phyloP scores from a whole-genome alignment of 2,888 invertebrate species.

The Stenodera caucasica region DNA sequence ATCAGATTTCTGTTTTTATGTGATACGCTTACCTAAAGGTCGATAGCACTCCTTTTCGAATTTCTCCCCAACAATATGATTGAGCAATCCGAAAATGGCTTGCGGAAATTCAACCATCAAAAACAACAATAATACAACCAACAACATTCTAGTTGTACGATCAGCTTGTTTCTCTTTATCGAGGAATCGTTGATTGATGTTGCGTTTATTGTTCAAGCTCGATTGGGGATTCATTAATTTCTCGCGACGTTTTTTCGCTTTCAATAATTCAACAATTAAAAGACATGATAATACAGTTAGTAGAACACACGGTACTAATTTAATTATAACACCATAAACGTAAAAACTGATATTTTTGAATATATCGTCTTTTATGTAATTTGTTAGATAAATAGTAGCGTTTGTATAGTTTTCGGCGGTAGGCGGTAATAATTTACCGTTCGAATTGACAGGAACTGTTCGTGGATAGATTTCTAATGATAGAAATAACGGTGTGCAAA shows the following conservation, averaged over 20 bases:
- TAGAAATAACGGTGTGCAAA: constrained; percentile 82
- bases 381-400: constrained; percentile 31
- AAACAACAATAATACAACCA: constrained; percentile 82
- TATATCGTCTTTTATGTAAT: constrained; percentile 30
- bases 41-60: constrained; percentile 80
- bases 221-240: constrained; percentile 61
- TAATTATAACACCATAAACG: constrained; percentile 90
- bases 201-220: constrained; percentile 44
- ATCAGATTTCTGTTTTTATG: too few relatives aligned
- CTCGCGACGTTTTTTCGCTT: constrained; percentile 70
- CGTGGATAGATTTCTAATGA: constrained; percentile 70
- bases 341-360: constrained; percentile 64
- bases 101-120: constrained; percentile 89
- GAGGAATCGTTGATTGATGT: constrained; percentile 41
- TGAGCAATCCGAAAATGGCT: constrained; percentile 77
- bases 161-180: constrained; percentile 70
- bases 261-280: constrained; percentile 75
- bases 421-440: constrained; percentile 49
- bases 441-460: constrained; percentile 48
- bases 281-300: constrained; percentile 79
- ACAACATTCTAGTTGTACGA: constrained; percentile 85
- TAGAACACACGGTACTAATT: constrained; percentile 86
- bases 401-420: constrained; percentile 24
- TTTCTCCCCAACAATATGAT: constrained; percentile 71
- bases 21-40: constrained; percentile 74